Base-by-base conservation (phyloP, 2,113 vertebrate genomes). In the Sisor rabdophorus region DNA sequence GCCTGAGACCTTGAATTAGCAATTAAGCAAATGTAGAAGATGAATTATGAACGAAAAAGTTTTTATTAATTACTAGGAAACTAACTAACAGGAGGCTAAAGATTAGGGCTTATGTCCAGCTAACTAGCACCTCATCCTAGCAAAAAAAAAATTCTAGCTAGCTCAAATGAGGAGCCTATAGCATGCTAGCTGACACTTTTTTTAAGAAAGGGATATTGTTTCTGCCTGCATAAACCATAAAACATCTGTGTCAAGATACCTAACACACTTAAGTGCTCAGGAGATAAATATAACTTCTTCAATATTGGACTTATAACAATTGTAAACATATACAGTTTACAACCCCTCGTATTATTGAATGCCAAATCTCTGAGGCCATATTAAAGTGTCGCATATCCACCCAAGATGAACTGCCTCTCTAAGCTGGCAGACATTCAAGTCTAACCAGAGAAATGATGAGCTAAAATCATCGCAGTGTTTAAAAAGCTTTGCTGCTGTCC, bases 381-480 rank as follows among this genome's bases (percentile, higher is more conserved):
- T 69, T 28, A n/a, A 74, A 64, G 48, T 74, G 40, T 52, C 60
- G 20, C 11, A 12, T 48, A 26, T 19, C 64, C 48, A 20, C 65
- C 44, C 24, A 20, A 13, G 40, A 73, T 6, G 22, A 50, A 30
- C 15, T 22, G 13, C 54, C n/a, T 68, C 44, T 56, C 63, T 75
- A 32, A 78, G 32, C 30, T 85, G 77, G 77, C 52, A 73, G 70
- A 63, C 77, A 72, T 71, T 84, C 82, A 87, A 83, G 80, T 83
- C 71, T 64, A 79, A 81, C 54, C 83, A 80, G 71, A 86, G 80
- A 86, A 56, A 80, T 58, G 72, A 73, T 77, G 73, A 84, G 76
- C 71, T 63, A 65, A 79, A 26, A 58, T 79, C 85, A 87, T 30
- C 69, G 53, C 80, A 88, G 88, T 84, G 72, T 79, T 86, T 86